Evolutionary conservation across 1,140 invertebrate species (phyloP), one percentile per base, ranked within the genome.

Genomic region (Drosophila kanapiae): DNA sequence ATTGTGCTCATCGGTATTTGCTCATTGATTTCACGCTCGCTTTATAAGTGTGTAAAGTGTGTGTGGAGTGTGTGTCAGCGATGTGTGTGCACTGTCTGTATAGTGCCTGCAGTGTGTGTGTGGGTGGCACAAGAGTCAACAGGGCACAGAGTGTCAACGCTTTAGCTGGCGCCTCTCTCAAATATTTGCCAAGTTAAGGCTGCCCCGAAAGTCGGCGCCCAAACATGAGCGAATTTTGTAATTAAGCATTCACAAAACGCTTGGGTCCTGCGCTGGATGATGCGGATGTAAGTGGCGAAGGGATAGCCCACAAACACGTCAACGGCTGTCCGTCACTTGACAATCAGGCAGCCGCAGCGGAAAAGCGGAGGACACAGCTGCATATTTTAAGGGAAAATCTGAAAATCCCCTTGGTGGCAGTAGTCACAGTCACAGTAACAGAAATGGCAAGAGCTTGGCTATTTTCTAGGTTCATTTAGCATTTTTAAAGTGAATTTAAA

Each of bases 241-340:
- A 88, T 88, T 90, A 88, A 84, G 85, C 69, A 90, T 88, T 88
- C 84, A 84, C 45, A 84, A 71, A 84, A 77, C 75, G 84, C 75
- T 78, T 60, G 61, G 35, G 58, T 40, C 49, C 48, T 62, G 27
- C 7, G 37, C 13, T 16, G 43, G 11, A 6, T 8, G 58, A 59
- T n/a, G 48, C 16, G 35, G 40, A 23, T 51, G 27, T 14, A 14
- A 4, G 18, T 35, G 47, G 48, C 13, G 11, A 35, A 35, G 53
- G 51, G 38, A 51, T 54, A n/a, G 27, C 45, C 42, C 56, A 74
- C 75, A 79, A 77, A 65, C 53, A 82, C 40, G 42, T 68, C 53
- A 67, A 74, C 74, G 63, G 64, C 63, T 81, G 74, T 53, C 57
- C 16, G 37, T 61, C 61, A 82, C 67, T 75, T 75, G 65, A 47